These are phyloP conservation scores for Euphydryas editha DNA, from an alignment of 2,888 invertebrate species.

Conservation along the genomic window DNA sequence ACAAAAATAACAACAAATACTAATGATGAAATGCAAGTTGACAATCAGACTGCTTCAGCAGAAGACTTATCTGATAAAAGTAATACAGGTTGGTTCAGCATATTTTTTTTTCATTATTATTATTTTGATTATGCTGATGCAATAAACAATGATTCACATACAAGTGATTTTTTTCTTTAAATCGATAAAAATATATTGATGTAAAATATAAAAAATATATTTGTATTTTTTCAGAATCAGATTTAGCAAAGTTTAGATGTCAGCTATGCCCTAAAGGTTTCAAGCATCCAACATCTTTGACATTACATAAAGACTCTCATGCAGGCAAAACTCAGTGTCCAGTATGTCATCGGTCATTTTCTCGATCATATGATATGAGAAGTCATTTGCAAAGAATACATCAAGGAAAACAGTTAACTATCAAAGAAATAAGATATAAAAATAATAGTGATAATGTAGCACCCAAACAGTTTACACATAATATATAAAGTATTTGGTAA, in stretches of 20 bases:
- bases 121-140: too few species aligned
- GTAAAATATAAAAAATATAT: not conserved
- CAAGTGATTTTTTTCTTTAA: not conserved
- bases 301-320: constrained; percentile 85
- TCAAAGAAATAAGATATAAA: constrained; percentile 79
- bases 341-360: constrained; percentile 84
- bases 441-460: constrained; percentile 67
- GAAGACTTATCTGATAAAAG: constrained; percentile 77
- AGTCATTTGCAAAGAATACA: constrained; percentile 85
- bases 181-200: not conserved
- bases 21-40: constrained; percentile 76
- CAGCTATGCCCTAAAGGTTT: constrained; percentile 85
- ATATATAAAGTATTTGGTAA: constrained; percentile 61
- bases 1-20: constrained; percentile 48
- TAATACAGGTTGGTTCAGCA: constrained; percentile 54
- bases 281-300: constrained; percentile 85
- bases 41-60: constrained; percentile 66
- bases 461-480: constrained; percentile 72
- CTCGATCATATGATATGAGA: constrained; percentile 85
- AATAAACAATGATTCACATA: not conserved
- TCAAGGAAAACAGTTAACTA: constrained; percentile 80
- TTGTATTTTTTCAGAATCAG: constrained; percentile 74
- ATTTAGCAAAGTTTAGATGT: constrained; percentile 84
- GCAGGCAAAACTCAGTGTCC: constrained; percentile 86
- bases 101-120: too few species aligned